These are phyloP conservation scores for Drosophila asahinai DNA, from an alignment of 1,140 invertebrate genomes.

Conservation along the genomic window DNA sequence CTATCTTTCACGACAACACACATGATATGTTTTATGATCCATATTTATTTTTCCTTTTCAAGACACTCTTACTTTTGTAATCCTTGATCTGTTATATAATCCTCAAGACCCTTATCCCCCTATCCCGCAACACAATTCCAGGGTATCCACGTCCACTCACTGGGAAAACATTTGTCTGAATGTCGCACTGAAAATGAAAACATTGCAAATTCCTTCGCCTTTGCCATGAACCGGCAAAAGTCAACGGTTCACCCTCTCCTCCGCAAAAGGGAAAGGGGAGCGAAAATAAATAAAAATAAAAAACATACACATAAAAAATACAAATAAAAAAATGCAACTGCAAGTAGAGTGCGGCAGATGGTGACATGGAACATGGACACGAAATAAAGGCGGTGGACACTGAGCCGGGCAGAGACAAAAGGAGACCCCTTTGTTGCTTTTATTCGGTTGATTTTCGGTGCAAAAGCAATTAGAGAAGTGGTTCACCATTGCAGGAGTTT, in stretches of 20 bases:
- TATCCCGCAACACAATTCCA: background rate
- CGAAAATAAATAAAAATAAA: conserved; percentile 3
- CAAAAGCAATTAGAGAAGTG: conserved; percentile 76
- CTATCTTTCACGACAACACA: background rate
- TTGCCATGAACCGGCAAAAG: conserved; percentile 16
- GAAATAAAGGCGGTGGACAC: conserved; percentile 33
- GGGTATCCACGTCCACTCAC: conserved; percentile 4
- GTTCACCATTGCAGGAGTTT: conserved; percentile 11
- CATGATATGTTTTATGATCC: background rate
- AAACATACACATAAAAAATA: conserved; percentile 7
- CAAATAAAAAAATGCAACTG: conserved; percentile 25
- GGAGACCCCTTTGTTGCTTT: conserved; percentile 4
- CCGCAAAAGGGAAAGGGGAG: conserved; percentile 13
- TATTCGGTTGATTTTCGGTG: conserved; percentile 23
- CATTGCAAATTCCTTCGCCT: conserved; percentile 59
- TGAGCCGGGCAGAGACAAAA: conserved; percentile 11
- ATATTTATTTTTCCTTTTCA: background rate
- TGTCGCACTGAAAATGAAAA: conserved; percentile 64
- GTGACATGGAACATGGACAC: conserved; percentile 55
- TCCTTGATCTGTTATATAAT: background rate
- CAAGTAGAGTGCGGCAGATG: conserved; percentile 47
- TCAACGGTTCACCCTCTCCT: conserved; percentile 3
- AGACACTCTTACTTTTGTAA: background rate
- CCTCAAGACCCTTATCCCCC: background rate
- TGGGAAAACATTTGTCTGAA: conserved; percentile 31